Conservation (phyloP, 1,140 invertebrate genomes). For the Antheraea pernyi region DNA sequence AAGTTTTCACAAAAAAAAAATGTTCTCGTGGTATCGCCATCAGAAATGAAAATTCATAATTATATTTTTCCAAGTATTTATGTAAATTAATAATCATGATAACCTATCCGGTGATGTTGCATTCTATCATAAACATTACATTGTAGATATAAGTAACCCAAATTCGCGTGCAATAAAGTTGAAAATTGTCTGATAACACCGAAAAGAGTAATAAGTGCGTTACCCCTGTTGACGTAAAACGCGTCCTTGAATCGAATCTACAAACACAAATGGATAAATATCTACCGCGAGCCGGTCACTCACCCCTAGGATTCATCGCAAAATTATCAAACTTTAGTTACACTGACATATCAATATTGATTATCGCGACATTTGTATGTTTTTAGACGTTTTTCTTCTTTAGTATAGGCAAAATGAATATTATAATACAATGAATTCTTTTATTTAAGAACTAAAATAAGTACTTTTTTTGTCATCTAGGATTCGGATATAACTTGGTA, state of each 20-base stretch:
- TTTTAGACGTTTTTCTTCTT: not conserved
- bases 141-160: not conserved
- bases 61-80: not conserved
- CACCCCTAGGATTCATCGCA: slow-evolving; percentile 32
- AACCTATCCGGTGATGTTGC: not conserved
- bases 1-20: too few species aligned
- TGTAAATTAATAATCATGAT: not conserved
- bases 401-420: not conserved
- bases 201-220: slow-evolving; percentile 27
- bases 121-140: not conserved
- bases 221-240: slow-evolving; percentile 56
- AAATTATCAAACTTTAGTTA: not conserved
- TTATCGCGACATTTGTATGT: not conserved
- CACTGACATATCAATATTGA: not conserved
- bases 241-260: slow-evolving; percentile 61
- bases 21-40: too few species aligned
- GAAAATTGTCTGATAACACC: slow-evolving; percentile 23
- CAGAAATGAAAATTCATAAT: too few species aligned
- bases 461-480: not conserved
- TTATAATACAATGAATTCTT: too few species aligned
- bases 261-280: slow-evolving; percentile 64
- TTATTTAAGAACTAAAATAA: not conserved
- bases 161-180: slow-evolving; percentile 26
- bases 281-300: slow-evolving; percentile 46
- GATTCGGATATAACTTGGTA: too few species aligned